A percentile compares a stretch with the other conserved stretches of the same genome.
phyloP scores from a whole-genome alignment of 2,113 vertebrate genomes.

The Polypterus bichir region DNA sequence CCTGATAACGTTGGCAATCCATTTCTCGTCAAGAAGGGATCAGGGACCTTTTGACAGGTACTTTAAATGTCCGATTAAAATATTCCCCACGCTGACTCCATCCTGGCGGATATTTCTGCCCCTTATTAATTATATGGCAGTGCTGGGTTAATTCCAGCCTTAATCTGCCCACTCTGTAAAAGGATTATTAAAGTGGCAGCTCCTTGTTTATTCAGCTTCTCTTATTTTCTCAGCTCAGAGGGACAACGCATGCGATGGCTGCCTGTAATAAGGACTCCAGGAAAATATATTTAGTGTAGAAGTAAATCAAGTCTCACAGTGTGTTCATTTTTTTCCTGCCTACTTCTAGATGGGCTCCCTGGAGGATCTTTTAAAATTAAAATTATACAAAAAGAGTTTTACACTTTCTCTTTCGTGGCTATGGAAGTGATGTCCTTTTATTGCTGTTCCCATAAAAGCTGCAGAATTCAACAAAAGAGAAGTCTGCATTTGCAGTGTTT shows the following conservation, averaged over 20 bases:
- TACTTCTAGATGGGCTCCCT: too few species aligned
- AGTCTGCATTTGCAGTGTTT: too few species aligned
- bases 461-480: too few species aligned
- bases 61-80: conserved; percentile 68
- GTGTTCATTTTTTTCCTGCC: too few species aligned
- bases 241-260: neutral
- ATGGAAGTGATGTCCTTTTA: too few species aligned
- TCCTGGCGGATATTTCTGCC: conserved; percentile 57
- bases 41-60: conserved; percentile 67
- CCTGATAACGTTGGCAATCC: conserved; percentile 67
- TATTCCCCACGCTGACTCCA: conserved; percentile 56
- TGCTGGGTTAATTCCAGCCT: conserved; percentile 50
- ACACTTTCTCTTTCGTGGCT: too few species aligned
- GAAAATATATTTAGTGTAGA: neutral
- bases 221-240: neutral
- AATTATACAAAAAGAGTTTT: too few species aligned
- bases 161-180: conserved; percentile 43
- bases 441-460: too few species aligned
- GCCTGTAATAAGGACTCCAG: neutral
- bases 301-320: too few species aligned
- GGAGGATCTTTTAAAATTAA: too few species aligned
- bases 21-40: conserved; percentile 64
- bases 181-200: conserved; percentile 11
- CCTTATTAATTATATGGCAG: conserved; percentile 50
- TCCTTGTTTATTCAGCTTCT: neutral